Evolutionary conservation across 2,113 vertebrate species (phyloP).

Genomic region (Siniperca chuatsi): DNA sequence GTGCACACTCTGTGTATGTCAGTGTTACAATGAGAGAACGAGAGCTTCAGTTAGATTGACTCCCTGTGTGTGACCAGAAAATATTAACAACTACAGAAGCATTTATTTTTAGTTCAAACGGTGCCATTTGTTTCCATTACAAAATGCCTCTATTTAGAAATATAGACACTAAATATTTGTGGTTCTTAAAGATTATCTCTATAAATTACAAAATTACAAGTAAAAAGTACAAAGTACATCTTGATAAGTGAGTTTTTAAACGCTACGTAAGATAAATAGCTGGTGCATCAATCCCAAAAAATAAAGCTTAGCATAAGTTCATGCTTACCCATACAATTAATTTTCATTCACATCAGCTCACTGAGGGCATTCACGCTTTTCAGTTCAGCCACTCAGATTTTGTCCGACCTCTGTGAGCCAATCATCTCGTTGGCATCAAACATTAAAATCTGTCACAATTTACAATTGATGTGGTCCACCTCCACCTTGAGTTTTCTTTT

Average conservation of each 20-base stretch:
- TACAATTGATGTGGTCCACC: background rate
- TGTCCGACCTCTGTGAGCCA: background rate
- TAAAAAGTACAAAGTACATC: too few species aligned
- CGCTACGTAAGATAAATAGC: background rate
- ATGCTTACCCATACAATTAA: background rate
- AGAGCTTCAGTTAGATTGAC: constrained; percentile 24
- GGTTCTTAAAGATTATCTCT: constrained; percentile 2
- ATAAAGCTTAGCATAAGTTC: background rate
- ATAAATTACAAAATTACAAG: background rate
- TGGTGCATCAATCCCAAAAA: background rate
- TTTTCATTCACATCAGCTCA: background rate
- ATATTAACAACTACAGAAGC: constrained; percentile 7
- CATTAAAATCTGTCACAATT: background rate
- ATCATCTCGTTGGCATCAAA: background rate
- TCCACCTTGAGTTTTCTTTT: background rate
- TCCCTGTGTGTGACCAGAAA: constrained; percentile 11
- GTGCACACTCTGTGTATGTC: constrained; percentile 29
- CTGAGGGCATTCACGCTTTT: background rate
- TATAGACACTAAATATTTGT: background rate
- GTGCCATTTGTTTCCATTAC: constrained; percentile 15
- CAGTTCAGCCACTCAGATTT: background rate
- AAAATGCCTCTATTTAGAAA: background rate
- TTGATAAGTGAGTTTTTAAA: background rate
- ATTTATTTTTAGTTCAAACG: constrained; percentile 1
- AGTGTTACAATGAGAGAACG: constrained; percentile 17